Evolutionary conservation across 2,113 vertebrate genomes (phyloP).

Genomic region (Melanotaenia duboulayi): DNA sequence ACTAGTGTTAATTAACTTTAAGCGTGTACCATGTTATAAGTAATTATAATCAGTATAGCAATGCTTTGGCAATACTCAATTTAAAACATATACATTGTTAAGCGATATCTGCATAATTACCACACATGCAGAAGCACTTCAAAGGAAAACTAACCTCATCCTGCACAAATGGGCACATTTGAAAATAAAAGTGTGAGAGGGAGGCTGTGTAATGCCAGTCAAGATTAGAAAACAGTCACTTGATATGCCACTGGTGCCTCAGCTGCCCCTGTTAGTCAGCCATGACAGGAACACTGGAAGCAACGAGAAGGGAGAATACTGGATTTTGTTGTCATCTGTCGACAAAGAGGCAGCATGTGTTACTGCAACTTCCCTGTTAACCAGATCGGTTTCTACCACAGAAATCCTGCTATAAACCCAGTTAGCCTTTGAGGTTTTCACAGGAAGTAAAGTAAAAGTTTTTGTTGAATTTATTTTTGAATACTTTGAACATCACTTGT

Average conservation of each 20-base stretch:
- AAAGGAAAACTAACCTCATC: neutral
- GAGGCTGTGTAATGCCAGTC: conserved; percentile 50
- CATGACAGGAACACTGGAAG: conserved; percentile 2
- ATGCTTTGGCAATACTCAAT: too few relatives aligned
- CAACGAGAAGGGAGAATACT: conserved; percentile 3
- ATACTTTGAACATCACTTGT: neutral
- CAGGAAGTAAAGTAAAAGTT: neutral
- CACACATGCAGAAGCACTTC: neutral
- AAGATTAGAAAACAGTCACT: conserved; percentile 73
- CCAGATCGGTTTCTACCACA: neutral
- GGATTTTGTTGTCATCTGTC: conserved; percentile 14
- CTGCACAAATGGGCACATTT: conserved; percentile 16
- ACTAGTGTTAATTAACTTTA: neutral
- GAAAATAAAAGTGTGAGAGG: conserved; percentile 24
- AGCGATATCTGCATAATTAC: neutral
- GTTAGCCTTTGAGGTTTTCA: neutral
- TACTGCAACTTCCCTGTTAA: neutral
- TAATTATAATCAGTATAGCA: neutral
- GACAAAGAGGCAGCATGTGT: neutral
- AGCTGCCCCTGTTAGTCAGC: conserved; percentile 25
- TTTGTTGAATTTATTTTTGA: neutral
- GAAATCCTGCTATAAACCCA: neutral
- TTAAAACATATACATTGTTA: neutral
- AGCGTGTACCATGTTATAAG: too few relatives aligned
- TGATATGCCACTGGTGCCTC: conserved; percentile 50